phyloP scores from a whole-genome alignment of 1,140 invertebrate species.

The Parapsyche elsis region DNA sequence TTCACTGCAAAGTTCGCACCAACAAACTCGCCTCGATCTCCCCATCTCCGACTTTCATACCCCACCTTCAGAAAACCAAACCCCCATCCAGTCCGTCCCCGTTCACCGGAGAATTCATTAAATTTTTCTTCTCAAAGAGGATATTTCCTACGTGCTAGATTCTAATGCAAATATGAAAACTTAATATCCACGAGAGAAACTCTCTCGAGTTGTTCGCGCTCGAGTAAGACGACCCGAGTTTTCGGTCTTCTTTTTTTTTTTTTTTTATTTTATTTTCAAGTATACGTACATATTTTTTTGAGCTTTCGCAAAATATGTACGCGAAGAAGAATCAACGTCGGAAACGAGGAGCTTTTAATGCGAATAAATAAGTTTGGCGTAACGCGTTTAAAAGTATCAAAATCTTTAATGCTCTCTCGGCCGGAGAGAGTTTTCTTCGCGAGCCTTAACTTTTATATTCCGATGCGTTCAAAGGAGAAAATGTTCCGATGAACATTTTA shows the following conservation, averaged over 20 bases:
- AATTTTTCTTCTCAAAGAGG: constrained; percentile 34
- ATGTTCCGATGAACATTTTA: neutral
- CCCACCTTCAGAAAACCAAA: neutral
- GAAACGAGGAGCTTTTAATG: constrained; percentile 20
- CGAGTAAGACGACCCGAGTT: neutral
- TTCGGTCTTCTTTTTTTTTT: neutral
- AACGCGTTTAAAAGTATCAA: constrained; percentile 5
- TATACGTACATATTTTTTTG: neutral
- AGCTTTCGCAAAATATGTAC: neutral
- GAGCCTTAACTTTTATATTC: neutral
- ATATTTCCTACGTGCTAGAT: constrained; percentile 43
- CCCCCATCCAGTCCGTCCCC: neutral
- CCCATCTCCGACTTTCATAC: neutral
- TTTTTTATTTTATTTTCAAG: too few relatives aligned
- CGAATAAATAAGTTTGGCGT: constrained; percentile 26
- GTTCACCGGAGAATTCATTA: constrained; percentile 38
- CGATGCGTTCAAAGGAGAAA: neutral
- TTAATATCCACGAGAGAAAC: constrained; percentile 40
- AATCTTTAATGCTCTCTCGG: neutral
- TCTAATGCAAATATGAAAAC: constrained; percentile 46
- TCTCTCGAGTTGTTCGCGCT: neutral
- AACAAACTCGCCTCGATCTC: neutral
- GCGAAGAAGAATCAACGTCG: neutral
- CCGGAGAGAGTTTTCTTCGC: neutral
- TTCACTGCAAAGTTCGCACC: constrained; percentile 35